phyloP scores from a whole-genome alignment of 1,140 invertebrate genomes.

The Drosophila malerkotliana region DNA sequence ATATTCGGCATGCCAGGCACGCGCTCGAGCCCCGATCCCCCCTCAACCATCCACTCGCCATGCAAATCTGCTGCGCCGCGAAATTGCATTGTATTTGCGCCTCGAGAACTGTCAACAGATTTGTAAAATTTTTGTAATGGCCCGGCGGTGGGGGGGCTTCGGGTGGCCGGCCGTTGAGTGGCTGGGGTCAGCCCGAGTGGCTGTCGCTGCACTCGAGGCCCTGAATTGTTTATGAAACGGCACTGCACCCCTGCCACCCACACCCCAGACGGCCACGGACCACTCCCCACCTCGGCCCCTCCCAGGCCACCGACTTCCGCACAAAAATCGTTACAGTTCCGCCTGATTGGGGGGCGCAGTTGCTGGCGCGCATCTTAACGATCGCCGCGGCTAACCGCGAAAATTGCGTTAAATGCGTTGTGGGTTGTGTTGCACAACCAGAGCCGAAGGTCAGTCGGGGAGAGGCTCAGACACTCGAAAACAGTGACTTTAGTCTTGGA shows the following conservation, averaged over 20 bases:
- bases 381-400: conserved; percentile 38
- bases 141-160: conserved; percentile 8
- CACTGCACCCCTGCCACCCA: conserved; percentile 15
- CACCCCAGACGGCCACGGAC: background rate
- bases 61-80: background rate
- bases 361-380: conserved; percentile 34
- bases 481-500: no score
- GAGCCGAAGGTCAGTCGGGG: conserved; percentile 48
- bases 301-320: background rate
- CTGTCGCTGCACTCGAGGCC: conserved; percentile 43
- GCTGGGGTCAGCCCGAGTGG: conserved; percentile 31
- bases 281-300: background rate
- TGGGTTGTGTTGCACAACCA: conserved; percentile 48
- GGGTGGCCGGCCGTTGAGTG: background rate
- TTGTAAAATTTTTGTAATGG: conserved; percentile 44
- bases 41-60: background rate
- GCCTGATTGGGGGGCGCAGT: conserved; percentile 54
- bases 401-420: conserved; percentile 53
- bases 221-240: conserved; percentile 56
- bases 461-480: background rate
- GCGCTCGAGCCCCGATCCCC: background rate
- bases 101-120: conserved; percentile 70
- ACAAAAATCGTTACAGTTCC: conserved; percentile 64
- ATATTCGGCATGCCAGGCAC: conserved; percentile 53
- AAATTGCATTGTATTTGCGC: conserved; percentile 52